These are phyloP conservation scores for Elanus axillaris DNA, from an alignment of 2,113 vertebrate species.

Conservation along the genomic window DNA sequence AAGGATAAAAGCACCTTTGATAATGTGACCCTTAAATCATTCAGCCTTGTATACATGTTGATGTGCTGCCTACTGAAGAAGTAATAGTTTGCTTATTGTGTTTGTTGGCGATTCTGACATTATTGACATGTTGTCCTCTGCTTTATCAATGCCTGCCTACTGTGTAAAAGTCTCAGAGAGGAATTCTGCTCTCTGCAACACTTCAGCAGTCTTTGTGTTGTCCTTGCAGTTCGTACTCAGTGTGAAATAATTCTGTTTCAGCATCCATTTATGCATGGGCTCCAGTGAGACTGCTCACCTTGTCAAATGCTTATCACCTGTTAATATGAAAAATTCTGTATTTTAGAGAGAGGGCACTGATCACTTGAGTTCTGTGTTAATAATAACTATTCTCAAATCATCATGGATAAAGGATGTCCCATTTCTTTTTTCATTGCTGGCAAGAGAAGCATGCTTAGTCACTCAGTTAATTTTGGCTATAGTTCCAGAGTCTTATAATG, in stretches of 20 bases:
- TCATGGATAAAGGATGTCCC: neutral
- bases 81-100: neutral
- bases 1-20: neutral
- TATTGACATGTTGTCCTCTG: neutral
- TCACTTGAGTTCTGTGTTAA: slow-evolving; percentile 17
- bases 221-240: neutral
- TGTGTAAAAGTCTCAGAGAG: neutral
- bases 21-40: neutral
- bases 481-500: neutral
- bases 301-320: neutral
- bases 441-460: slow-evolving; percentile 19
- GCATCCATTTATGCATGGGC: neutral
- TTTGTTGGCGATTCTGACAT: neutral
- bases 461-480: slow-evolving; percentile 21
- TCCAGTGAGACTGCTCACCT: neutral
- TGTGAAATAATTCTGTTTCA: neutral
- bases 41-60: neutral
- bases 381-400: slow-evolving; percentile 18
- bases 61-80: neutral
- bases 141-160: neutral
- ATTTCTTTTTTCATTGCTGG: neutral
- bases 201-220: fast-evolving
- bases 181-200: neutral
- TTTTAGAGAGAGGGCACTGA: neutral
- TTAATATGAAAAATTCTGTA: neutral